Evolutionary conservation across 1,140 invertebrate genomes (phyloP), one percentile per base, ranked within the genome.

Genomic region (Schlechtendalia chinensis): DNA sequence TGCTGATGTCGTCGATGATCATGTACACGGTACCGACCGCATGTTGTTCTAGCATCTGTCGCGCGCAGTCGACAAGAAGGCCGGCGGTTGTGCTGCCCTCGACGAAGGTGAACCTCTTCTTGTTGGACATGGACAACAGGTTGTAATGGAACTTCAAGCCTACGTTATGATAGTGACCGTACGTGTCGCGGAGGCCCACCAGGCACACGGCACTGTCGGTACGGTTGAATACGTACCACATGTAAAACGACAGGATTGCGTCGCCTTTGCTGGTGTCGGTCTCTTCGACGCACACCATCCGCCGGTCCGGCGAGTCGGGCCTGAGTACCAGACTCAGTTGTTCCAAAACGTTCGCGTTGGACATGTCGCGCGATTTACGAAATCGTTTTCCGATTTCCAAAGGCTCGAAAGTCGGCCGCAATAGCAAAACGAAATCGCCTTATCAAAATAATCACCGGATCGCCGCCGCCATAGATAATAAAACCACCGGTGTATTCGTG

Each of bases 161-260:
- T 3, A 79, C 0, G 4, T 47, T 79, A 11, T 79, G 75, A n/a
- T 79, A 79, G 17, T 79, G 75, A 29, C 75, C 58, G 45, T 61
- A 79, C 6, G 58, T 29, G 39, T 79, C 75, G 0, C 75, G 58
- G 1, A 63, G 0, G 10, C 75, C 75, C 11, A 63, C 17, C 75
- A 79, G n/a, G 2, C 22, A 63, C 56, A 63, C 39, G 1, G 75
- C n/a, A 1, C 22, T 16, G 16, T 61, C 39, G 6, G 75, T 79
- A 16, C 27, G 45, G 16, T 45, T 63, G 22, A 79, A 61, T n/a
- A 50, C 10, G n/a, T 61, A 47, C 75, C 75, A 79, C 32, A 63
- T 45, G 16, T 79, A 79, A 63, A 79, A 79, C 22, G 75, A 39
- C 6, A 50, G 1, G 39, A 79, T 63, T 1, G 24, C 10, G 10